phyloP scores from a whole-genome alignment of 2,888 invertebrate species.

The Orchestes rusci region DNA sequence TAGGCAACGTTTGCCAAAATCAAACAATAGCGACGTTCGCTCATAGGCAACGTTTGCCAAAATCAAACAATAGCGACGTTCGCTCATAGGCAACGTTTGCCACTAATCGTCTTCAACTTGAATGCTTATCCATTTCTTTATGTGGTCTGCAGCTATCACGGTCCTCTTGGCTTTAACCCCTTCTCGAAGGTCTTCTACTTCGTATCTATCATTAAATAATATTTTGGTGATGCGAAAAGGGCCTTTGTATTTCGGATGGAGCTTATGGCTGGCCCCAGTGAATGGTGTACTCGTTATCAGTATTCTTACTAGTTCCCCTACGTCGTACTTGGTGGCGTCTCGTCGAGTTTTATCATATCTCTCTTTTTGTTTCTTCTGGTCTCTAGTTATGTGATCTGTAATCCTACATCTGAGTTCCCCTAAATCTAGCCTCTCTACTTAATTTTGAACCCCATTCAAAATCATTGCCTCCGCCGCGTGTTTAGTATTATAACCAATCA shows the following conservation, averaged over 20 bases:
- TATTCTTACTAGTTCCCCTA: conserved; percentile 24
- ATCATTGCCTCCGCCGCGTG: background rate
- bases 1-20: too few relatives aligned
- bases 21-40: too few relatives aligned
- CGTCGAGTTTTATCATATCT: conserved; percentile 6
- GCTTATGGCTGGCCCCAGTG: conserved; percentile 21
- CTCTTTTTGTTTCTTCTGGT: conserved; percentile 22
- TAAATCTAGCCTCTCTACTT: conserved; percentile 7
- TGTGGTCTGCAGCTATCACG: background rate
- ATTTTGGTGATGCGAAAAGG: background rate
- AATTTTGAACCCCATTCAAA: conserved; percentile 13
- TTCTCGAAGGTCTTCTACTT: conserved; percentile 7
- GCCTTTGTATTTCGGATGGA: conserved; percentile 13
- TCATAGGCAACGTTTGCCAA: too few relatives aligned
- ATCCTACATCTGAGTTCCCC: too few relatives aligned
- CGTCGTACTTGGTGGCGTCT: conserved; percentile 6
- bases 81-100: too few relatives aligned
- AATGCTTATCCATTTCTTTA: background rate
- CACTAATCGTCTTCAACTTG: too few relatives aligned
- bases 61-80: too few relatives aligned
- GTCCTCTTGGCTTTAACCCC: background rate
- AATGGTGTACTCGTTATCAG: conserved; percentile 16
- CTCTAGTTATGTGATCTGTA: conserved; percentile 17
- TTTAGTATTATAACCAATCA: conserved; percentile 20
- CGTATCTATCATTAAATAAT: conserved; percentile 13